phyloP scores from a whole-genome alignment of 2,797 vertebrate genomes.

The Rhinogobio ventralis region DNA sequence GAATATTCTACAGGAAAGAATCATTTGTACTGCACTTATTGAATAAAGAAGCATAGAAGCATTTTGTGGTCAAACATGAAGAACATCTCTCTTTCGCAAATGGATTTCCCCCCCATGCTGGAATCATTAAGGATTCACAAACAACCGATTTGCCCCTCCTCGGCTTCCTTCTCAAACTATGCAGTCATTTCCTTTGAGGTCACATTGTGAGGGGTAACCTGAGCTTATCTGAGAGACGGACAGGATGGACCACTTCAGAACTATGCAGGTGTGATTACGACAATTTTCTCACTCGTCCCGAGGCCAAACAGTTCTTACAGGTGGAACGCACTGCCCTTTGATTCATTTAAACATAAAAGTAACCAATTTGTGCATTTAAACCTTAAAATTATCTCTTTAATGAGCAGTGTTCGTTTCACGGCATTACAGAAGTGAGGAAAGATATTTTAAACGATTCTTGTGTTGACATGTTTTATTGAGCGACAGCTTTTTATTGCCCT shows the following conservation, averaged over 20 bases:
- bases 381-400: neutral
- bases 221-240: conserved; percentile 32
- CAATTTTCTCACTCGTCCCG: neutral
- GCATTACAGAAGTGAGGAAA: neutral
- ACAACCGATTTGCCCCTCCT: conserved; percentile 20
- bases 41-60: neutral
- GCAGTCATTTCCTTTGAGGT: conserved; percentile 40
- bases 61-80: neutral
- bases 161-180: conserved; percentile 43
- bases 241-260: conserved; percentile 22
- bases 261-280: conserved; percentile 32
- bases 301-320: conserved; percentile 14
- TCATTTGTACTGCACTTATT: neutral
- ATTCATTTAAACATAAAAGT: neutral
- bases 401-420: neutral
- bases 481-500: conserved; percentile 23
- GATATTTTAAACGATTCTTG: conserved; percentile 5
- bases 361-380: neutral
- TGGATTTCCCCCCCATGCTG: conserved; percentile 9
- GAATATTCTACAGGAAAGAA: neutral
- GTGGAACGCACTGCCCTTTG: neutral
- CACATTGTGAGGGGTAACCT: conserved; percentile 21
- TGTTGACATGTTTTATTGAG: conserved; percentile 33
- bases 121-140: conserved; percentile 38
- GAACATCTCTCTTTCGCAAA: neutral